A percentile compares a stretch with the other conserved stretches of the same genome.
phyloP scores from a whole-genome alignment of 2,888 invertebrate species.

The Norana najaformis region DNA sequence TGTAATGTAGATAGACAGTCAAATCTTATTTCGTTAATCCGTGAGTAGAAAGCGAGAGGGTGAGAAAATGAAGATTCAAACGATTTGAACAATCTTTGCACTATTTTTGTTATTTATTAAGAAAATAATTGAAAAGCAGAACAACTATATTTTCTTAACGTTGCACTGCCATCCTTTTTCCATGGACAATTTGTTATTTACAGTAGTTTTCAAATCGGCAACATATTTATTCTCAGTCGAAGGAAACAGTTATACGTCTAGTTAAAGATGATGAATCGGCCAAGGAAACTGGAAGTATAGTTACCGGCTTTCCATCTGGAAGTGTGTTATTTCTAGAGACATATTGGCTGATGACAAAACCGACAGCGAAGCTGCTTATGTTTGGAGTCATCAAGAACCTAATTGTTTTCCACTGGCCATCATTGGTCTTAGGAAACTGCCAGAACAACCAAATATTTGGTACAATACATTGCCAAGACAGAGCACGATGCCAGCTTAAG shows the following conservation, averaged over 20 bases:
- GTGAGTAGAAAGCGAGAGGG: too few species aligned
- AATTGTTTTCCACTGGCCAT: constrained; percentile 45
- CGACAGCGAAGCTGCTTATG: constrained; percentile 92
- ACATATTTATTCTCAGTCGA: too few species aligned
- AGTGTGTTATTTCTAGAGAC: constrained; percentile 51
- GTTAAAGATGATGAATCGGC: not conserved
- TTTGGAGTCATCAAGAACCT: constrained; percentile 79
- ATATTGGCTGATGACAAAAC: constrained; percentile 91
- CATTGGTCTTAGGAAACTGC: not conserved
- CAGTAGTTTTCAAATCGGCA: too few species aligned
- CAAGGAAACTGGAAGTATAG: not conserved
- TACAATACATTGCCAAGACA: not conserved
- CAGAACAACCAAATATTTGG: not conserved
- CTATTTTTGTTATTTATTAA: too few species aligned
- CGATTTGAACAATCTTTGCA: too few species aligned
- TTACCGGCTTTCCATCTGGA: constrained; percentile 67
- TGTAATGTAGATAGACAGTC: not conserved
- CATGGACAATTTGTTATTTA: too few species aligned
- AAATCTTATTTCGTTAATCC: too few species aligned
- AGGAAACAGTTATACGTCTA: too few species aligned
- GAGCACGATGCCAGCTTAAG: not conserved
- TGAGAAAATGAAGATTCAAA: too few species aligned
- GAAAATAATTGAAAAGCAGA: too few species aligned
- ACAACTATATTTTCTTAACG: too few species aligned
- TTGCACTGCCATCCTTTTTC: too few species aligned